A percentile compares a stretch with the other conserved stretches of the same genome.
These are phyloP conservation scores for Pseudochirops corinnae DNA, from an alignment of 2,797 vertebrate species.

Conservation along the genomic window DNA sequence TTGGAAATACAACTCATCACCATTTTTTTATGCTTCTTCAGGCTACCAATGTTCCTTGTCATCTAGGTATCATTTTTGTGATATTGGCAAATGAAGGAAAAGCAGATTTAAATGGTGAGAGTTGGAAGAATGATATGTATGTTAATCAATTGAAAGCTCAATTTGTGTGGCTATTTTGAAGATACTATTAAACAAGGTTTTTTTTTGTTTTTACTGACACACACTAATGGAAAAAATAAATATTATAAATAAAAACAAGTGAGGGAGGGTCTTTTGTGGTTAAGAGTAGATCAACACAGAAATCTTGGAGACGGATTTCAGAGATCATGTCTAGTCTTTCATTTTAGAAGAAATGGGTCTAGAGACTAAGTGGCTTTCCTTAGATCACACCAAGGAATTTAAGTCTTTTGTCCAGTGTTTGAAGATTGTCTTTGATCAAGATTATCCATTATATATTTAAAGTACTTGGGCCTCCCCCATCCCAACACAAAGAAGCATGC, in stretches of 20 bases:
- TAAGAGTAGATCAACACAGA: conserved; percentile 28
- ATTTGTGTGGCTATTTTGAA: conserved; percentile 3
- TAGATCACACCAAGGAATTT: neutral
- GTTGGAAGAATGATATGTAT: conserved; percentile 51
- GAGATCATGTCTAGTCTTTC: neutral
- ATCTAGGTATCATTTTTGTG: conserved; percentile 60
- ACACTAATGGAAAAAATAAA: conserved; percentile 4
- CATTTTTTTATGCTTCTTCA: conserved; percentile 65
- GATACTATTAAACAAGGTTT: neutral
- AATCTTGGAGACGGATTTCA: conserved; percentile 19
- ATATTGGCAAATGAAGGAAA: conserved; percentile 51
- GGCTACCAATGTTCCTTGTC: conserved; percentile 66
- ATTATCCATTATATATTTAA: neutral
- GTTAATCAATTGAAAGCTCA: conserved; percentile 2
- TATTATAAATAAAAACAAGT: conserved; percentile 20
- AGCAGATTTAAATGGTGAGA: conserved; percentile 48
- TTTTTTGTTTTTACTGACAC: neutral
- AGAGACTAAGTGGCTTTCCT: neutral
- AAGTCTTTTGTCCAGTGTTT: neutral
- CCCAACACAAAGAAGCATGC: neutral
- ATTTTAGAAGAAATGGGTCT: neutral
- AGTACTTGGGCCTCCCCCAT: neutral
- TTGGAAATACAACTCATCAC: conserved; percentile 70
- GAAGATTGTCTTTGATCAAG: neutral
- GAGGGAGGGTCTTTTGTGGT: neutral